Conservation (phyloP, 2,888 invertebrate genomes). For the Pogonocherus hispidulus region DNA sequence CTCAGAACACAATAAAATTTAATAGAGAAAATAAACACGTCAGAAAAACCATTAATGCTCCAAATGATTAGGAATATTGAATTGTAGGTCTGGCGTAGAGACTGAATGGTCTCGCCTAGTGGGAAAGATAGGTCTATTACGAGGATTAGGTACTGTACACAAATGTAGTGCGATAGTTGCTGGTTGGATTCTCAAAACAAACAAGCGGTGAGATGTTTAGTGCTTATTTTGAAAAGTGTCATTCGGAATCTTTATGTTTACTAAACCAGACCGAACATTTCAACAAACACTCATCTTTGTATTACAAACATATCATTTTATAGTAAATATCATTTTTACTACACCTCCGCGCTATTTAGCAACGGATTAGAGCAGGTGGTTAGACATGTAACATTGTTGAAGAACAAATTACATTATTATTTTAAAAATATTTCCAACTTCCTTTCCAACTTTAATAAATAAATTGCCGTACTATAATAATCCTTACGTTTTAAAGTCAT, state of each 20-base stretch:
- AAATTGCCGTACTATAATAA: too few species aligned
- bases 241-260: conserved; percentile 68
- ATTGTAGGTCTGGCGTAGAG: conserved; percentile 37
- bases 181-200: conserved; percentile 62
- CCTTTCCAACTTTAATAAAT: too few species aligned
- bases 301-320: conserved; percentile 64
- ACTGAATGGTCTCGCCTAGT: conserved; percentile 24
- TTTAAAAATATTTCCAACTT: not conserved
- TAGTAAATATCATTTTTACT: conserved; percentile 63
- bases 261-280: conserved; percentile 61
- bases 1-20: conserved; percentile 52
- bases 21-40: conserved; percentile 57
- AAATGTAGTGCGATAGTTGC: conserved; percentile 54
- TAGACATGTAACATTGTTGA: not conserved
- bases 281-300: conserved; percentile 66
- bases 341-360: conserved; percentile 26
- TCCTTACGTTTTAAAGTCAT: too few species aligned
- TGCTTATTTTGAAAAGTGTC: conserved; percentile 69
- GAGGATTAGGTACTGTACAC: conserved; percentile 57
- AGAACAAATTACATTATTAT: too few species aligned
- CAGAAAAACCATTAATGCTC: conserved; percentile 54
- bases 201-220: conserved; percentile 64
- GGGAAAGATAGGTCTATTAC: conserved; percentile 30
- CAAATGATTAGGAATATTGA: conserved; percentile 49
- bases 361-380: conserved; percentile 12